These are phyloP conservation scores for Spondyliosoma cantharus DNA, from an alignment of 2,797 vertebrate species.

Conservation along the genomic window DNA sequence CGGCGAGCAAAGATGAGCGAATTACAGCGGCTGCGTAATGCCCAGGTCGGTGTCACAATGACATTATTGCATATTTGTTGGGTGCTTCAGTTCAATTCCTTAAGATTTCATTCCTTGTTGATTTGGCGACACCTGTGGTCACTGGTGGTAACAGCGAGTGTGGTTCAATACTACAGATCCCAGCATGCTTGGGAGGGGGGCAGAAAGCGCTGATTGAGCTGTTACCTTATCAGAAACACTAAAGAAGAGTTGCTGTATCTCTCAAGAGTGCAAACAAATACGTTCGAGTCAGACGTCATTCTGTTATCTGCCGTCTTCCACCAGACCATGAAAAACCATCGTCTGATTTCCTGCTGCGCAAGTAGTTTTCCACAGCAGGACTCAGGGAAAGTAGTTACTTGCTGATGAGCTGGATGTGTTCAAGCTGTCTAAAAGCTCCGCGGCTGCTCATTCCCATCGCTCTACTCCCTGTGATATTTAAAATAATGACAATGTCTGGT, in stretches of 20 bases:
- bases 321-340: not conserved
- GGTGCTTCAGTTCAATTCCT: not conserved
- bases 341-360: not conserved
- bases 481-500: not conserved
- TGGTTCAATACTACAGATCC: not conserved
- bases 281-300: not conserved
- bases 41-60: slow-evolving; percentile 84
- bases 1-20: slow-evolving; percentile 88
- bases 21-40: slow-evolving; percentile 89
- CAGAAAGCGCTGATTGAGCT: not conserved
- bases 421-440: not conserved
- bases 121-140: not conserved
- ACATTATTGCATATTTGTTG: not conserved
- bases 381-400: not conserved
- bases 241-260: not conserved
- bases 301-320: not conserved
- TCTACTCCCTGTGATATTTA: slow-evolving; percentile 3
- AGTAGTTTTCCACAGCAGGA: slow-evolving; percentile 3
- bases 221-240: not conserved
- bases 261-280: not conserved
- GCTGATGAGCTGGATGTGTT: not conserved
- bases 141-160: not conserved
- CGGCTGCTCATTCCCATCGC: not conserved
- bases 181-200: not conserved
- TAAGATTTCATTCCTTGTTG: not conserved